Evolutionary conservation across 1,140 invertebrate genomes (phyloP), one percentile per base, ranked within the genome.

Genomic region (Plodia interpunctella): DNA sequence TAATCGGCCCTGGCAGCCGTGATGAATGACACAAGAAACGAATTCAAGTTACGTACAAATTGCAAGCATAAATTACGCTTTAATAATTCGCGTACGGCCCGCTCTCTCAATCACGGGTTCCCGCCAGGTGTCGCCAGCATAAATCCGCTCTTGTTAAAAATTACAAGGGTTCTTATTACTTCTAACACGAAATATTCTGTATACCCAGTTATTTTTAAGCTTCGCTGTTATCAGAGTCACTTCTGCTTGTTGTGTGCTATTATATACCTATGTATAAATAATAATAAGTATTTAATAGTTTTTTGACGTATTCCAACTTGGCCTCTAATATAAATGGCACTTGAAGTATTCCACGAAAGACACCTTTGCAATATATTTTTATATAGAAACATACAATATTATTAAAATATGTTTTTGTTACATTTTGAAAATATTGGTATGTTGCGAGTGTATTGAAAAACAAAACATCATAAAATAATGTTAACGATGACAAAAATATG

Each of bases 11-110:
- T 62, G 74, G 70, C 73, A 70, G 65, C 65, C 59, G 66, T 88
- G 81, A 88, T 83, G 85, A 83, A 88, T 83, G 83, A 82, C 60
- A 71, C 78, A 84, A 86, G 80, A 72, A 83, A 79, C 70, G 68
- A 84, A 84, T 86, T 78, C 77, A 80, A 84, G 80, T 80, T 75
- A 68, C 78, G 78, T 83, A 80, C 77, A 88, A 88, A 88, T 86
- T 88, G 81, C 79, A 76, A 74, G 78, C 78, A 88, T 88, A 88
- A 86, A 88, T 88, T 88, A 88, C 76, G 71, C 74, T 84, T 86
- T 86, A 86, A 86, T 87, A 81, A 87, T 82, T 76, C 79, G 72
- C 73, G 81, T 84, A 80, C 81, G 77, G 75, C 73, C 79, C 69
- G 77, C 72, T 76, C 76, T 76, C 82, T 84, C 84, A 76, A 79